Base-by-base conservation (phyloP, 2,113 vertebrate species). In the Platichthys stellatus region DNA sequence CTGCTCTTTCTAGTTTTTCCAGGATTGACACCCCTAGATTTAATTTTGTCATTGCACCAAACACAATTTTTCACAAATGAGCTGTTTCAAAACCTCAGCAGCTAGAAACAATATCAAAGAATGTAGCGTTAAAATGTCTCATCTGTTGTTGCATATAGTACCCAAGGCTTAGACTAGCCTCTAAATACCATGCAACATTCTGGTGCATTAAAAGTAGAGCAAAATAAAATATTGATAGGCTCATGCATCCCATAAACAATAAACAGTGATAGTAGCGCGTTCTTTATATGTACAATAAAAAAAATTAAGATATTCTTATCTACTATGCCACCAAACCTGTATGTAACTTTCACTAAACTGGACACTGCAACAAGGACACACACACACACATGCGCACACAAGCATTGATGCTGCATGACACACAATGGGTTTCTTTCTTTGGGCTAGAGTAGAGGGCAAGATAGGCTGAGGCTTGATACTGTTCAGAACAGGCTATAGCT, bases 201-300 rank as follows among this genome's bases (percentile, higher is more conserved):
- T 38, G 7, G 17, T 58, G 47, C 3, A 38, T 38, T 51, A 18
- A 66, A 60, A 66, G 31, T 17, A 38, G 61, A 43, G 21, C 38
- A 49, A 43, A 53, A 43, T 43, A 43, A 43, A 43, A 11, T 45
- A 69, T 60, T 53, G 69, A 73, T 59, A 20, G 58, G 67, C 51
- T 8, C 2, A 51, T 28, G 56, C 57, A 53, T 28, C 26, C 26
- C 59, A 67, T 4, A 57, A n/a, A 20, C 18, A 56, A n/a, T 20
- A 1, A 28, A 43, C 12, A 51, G 15, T 26, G 10, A 49, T 35
- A 28, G 26, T 31, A 11, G 31, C 13, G 17, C 20, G 43, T 20
- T 65, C 23, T 56, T 56, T 21, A 54, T 0, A 45, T 14, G 12
- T 13, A 45, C 0, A 45, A 45, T 51, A 2, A 2, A 20, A 51